Evolutionary conservation across 2,888 invertebrate species (phyloP).

Genomic region (Megastigmus dorsalis): DNA sequence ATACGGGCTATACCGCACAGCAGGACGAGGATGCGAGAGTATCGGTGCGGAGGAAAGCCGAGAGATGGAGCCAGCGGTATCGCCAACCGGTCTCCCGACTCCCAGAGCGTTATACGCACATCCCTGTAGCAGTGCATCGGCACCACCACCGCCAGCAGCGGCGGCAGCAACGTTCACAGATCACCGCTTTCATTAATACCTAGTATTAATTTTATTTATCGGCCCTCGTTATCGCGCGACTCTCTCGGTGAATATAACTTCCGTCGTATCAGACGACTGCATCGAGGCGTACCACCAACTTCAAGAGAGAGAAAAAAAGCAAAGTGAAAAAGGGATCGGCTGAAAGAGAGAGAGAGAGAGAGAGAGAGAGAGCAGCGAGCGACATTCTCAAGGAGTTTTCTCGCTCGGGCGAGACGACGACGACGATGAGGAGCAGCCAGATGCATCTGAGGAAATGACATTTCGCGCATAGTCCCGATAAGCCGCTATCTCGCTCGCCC

Average conservation of each 20-base stretch:
- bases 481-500: slow-evolving; percentile 12
- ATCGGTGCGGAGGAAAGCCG: not conserved
- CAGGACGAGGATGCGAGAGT: too few relatives aligned
- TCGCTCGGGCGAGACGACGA: not conserved
- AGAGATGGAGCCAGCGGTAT: slow-evolving; percentile 44
- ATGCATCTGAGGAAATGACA: slow-evolving; percentile 35
- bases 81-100: not conserved
- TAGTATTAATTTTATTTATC: slow-evolving; percentile 37
- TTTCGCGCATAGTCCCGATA: slow-evolving; percentile 33
- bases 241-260: not conserved
- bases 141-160: not conserved
- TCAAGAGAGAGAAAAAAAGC: too few relatives aligned
- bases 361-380: not conserved
- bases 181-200: slow-evolving; percentile 24
- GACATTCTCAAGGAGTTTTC: slow-evolving; percentile 1
- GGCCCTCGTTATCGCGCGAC: slow-evolving; percentile 20
- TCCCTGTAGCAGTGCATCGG: too few relatives aligned
- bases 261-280: slow-evolving; percentile 10
- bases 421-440: too few relatives aligned
- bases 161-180: not conserved
- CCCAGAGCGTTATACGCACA: too few relatives aligned
- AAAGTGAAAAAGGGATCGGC: too few relatives aligned
- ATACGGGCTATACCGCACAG: too few relatives aligned
- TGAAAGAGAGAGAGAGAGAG: not conserved
- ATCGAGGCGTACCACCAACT: too few relatives aligned